Percentiles rank a stretch among this genome's conserved stretches.
phyloP scores from a whole-genome alignment of 2,888 invertebrate genomes.

The Drosophila cognata region DNA sequence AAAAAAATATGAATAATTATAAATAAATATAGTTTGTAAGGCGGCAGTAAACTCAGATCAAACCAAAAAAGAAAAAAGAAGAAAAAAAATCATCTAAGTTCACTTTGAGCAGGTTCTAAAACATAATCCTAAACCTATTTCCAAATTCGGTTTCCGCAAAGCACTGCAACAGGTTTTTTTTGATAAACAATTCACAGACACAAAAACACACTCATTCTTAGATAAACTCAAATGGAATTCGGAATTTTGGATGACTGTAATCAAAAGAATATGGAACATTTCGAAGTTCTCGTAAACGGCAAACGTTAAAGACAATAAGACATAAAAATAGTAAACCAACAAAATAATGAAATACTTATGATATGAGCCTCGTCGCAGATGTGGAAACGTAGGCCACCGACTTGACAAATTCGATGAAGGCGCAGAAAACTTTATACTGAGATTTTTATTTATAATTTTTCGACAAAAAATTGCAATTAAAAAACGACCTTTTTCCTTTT shows the following conservation, averaged over 20 bases:
- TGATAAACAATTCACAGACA: constrained; percentile 17
- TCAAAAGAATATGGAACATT: constrained; percentile 48
- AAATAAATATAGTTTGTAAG: constrained; percentile 66
- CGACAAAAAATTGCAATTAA: constrained; percentile 7
- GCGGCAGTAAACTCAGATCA: constrained; percentile 47
- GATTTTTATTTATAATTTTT: constrained; percentile 28
- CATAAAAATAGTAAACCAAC: constrained; percentile 43
- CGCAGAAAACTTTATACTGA: constrained; percentile 52
- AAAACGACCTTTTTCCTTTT: constrained; percentile 7
- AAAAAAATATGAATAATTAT: constrained; percentile 51
- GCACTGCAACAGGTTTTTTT: constrained; percentile 51
- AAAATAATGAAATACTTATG: constrained; percentile 47
- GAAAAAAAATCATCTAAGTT: constrained; percentile 11
- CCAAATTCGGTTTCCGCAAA: constrained; percentile 65
- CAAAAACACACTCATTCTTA: constrained; percentile 10
- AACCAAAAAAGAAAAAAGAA: constrained; percentile 2
- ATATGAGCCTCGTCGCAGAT: constrained; percentile 51
- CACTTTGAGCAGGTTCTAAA: constrained; percentile 13
- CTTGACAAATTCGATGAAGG: constrained; percentile 40
- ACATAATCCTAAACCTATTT: constrained; percentile 33
- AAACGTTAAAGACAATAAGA: constrained; percentile 78
- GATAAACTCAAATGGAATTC: constrained; percentile 18
- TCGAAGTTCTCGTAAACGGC: constrained; percentile 52
- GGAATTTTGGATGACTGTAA: constrained; percentile 41
- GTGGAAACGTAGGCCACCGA: constrained; percentile 39